Conservation (phyloP, 2,113 vertebrate genomes). For the Channa argus region DNA sequence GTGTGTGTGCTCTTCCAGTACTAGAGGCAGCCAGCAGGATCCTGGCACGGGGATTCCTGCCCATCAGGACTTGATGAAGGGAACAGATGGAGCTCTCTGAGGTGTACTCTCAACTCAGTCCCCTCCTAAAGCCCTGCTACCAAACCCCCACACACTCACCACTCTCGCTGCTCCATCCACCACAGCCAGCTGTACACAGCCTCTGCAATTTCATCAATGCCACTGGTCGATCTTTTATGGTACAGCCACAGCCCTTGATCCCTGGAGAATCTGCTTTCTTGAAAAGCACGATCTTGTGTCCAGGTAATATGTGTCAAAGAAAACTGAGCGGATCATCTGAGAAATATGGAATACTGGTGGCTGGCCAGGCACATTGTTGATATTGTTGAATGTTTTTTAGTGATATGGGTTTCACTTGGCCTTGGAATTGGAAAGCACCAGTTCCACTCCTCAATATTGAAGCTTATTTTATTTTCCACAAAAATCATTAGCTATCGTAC, state of each 20-base stretch:
- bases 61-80: constrained; percentile 68
- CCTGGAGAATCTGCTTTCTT: constrained; percentile 39
- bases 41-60: constrained; percentile 69
- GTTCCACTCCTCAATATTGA: constrained; percentile 43
- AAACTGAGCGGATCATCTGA: constrained; percentile 45
- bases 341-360: constrained; percentile 47
- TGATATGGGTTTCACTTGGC: constrained; percentile 47
- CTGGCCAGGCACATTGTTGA: constrained; percentile 28
- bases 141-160: constrained; percentile 1
- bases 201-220: constrained; percentile 74
- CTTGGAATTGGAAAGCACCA: constrained; percentile 33
- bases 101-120: constrained; percentile 56
- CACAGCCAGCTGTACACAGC: constrained; percentile 63
- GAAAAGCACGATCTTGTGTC: constrained; percentile 36
- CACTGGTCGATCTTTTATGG: constrained; percentile 54
- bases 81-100: constrained; percentile 79
- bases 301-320: constrained; percentile 49
- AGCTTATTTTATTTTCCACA: constrained; percentile 34
- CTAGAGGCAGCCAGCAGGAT: constrained; percentile 53
- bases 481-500: constrained; percentile 11
- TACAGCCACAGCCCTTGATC: constrained; percentile 38
- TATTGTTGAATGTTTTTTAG: constrained; percentile 51
- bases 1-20: constrained; percentile 26
- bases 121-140: constrained; percentile 31
- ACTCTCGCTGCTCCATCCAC: constrained; percentile 29